These are phyloP conservation scores for Xiphorhynchus erythropygius DNA, from an alignment of 2,797 vertebrate species.

Conservation along the genomic window DNA sequence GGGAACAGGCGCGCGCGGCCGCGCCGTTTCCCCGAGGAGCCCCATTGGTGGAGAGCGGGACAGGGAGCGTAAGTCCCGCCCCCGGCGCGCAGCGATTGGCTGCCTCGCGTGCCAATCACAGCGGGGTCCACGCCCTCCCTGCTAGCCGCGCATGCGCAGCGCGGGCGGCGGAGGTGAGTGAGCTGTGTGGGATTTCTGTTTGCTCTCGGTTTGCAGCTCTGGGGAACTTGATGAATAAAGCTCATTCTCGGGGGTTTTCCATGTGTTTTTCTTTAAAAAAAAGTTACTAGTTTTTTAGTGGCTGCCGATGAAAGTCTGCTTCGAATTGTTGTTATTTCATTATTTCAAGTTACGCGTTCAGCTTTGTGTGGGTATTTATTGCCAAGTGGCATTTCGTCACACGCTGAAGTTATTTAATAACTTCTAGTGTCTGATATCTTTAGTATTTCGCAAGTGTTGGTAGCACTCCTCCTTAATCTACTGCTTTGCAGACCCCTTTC, in stretches of 20 bases:
- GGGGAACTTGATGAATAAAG: background rate
- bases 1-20: background rate
- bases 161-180: background rate
- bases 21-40: fast-evolving
- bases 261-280: background rate
- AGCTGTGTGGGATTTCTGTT: too few species aligned
- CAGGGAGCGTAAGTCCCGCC: fast-evolving
- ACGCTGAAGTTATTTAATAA: background rate
- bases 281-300: background rate
- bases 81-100: background rate
- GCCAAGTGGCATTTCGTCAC: background rate
- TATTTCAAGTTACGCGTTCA: fast-evolving
- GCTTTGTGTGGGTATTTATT: background rate
- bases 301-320: background rate
- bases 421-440: background rate
- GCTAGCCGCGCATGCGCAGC: fast-evolving
- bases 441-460: background rate
- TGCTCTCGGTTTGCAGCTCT: too few species aligned
- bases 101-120: fast-evolving
- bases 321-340: background rate
- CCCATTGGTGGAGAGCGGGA: background rate
- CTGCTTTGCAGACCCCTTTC: background rate
- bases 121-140: fast-evolving
- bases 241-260: background rate
- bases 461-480: background rate